Conservation (phyloP, 2,888 invertebrate species). For the Pyrochroa serraticornis region DNA sequence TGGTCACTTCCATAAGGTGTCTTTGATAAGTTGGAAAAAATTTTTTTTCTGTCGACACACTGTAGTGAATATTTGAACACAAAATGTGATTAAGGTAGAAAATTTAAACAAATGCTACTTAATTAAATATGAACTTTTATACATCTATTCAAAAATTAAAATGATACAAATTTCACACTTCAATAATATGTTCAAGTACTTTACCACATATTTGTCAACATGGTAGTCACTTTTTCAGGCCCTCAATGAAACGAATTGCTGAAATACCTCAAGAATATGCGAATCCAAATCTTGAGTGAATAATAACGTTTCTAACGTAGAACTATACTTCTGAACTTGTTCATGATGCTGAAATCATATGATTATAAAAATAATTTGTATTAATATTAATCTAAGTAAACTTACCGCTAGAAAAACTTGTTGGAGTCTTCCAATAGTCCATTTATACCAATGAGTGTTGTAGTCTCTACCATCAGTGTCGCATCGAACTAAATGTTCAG, state of each 20-base stretch:
- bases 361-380: conserved; percentile 45
- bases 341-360: conserved; percentile 83
- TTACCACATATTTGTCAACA: not conserved
- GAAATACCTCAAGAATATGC: conserved; percentile 95
- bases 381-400: conserved; percentile 35
- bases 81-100: too few species aligned
- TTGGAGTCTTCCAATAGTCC: conserved; percentile 92
- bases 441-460: conserved; percentile 94
- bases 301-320: conserved; percentile 90
- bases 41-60: too few species aligned
- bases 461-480: conserved; percentile 93
- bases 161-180: conserved; percentile 4
- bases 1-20: too few species aligned
- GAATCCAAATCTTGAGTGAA: conserved; percentile 97
- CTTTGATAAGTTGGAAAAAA: too few species aligned
- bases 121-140: too few species aligned
- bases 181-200: conserved; percentile 2
- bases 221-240: conserved; percentile 66
- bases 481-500: conserved; percentile 91
- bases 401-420: conserved; percentile 93
- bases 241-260: conserved; percentile 92
- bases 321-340: conserved; percentile 96
- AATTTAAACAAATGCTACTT: too few species aligned
- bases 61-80: too few species aligned
- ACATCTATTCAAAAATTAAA: too few species aligned